These are phyloP conservation scores for Sorex fumeus DNA, from an alignment of 2,113 vertebrate species.

Conservation along the genomic window DNA sequence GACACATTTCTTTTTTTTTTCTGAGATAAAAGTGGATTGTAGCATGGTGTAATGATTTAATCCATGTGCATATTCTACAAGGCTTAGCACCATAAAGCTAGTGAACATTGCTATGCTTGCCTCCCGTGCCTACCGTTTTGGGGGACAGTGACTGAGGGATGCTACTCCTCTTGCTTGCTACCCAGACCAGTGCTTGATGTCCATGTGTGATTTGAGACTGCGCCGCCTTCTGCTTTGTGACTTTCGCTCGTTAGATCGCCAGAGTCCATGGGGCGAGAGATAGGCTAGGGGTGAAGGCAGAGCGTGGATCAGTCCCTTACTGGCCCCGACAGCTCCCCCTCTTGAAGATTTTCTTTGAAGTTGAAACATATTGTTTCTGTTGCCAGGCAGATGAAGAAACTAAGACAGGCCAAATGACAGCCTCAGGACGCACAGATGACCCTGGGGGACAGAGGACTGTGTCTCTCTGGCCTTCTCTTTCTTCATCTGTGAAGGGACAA, in stretches of 20 bases:
- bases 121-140: background rate
- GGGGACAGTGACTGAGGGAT: background rate
- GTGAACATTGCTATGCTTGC: background rate
- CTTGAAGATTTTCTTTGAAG: conserved; percentile 32
- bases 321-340: background rate
- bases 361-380: conserved; percentile 32
- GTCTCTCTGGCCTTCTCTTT: background rate
- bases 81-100: background rate
- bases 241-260: background rate
- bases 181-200: background rate
- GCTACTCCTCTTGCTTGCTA: background rate
- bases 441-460: background rate
- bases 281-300: no score
- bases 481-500: background rate
- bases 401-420: background rate
- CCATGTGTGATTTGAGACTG: background rate
- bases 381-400: conserved; percentile 49
- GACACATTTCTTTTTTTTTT: background rate
- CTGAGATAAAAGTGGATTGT: background rate
- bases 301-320: background rate
- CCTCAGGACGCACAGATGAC: background rate
- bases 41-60: background rate
- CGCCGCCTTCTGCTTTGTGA: background rate
- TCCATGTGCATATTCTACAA: background rate
- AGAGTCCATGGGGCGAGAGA: background rate